Base-by-base conservation (phyloP, 1,140 invertebrate species). In the Drosophila simulans region DNA sequence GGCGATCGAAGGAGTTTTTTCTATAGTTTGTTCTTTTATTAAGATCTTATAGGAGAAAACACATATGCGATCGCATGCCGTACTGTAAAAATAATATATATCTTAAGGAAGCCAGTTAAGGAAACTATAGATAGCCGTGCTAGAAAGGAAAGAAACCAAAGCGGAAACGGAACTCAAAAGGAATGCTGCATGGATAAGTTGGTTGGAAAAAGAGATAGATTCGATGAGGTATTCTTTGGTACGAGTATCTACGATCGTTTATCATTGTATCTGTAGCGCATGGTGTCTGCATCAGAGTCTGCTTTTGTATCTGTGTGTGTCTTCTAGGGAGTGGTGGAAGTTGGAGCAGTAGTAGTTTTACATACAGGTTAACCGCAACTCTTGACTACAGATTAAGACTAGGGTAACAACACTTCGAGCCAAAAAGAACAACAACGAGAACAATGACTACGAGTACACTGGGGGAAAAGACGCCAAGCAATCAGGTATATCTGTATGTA, bases 361-460 rank as follows among this genome's bases (percentile, higher is more conserved):
- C 40, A 49, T 64, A 75, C 49, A 77, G 64, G 49, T 60, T 43
- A 73, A 77, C 62, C 57, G 69, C 62, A 77, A 83, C 80, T 66
- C 68, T 83, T 31, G 72, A 70, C 82, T 81, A 77, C 48, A 37
- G 35, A 62, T 78, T 80, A 68, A 43, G 42, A 37, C 34, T 76
- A 75, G 39, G 45, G 54, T 51, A 84, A 69, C 59, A 78, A 74
- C 70, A 80, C 27, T 60, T 54, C 45, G 54, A 60, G 52, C 58
- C 58, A 68, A 77, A 69, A 78, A 55, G 55, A 59, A 82, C 56
- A 68, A 85, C 68, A 75, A 77, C 52, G 57, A 73, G 45, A 56
- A 77, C 68, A 72, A 79, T 58, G 75, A 68, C 57, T 72, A 84
- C 60, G 35, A 63, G 55, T 69, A 70, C 53, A 75, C 59, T 45